These are phyloP conservation scores for Dissostichus mawsoni DNA, from an alignment of 2,113 vertebrate species.

Conservation along the genomic window DNA sequence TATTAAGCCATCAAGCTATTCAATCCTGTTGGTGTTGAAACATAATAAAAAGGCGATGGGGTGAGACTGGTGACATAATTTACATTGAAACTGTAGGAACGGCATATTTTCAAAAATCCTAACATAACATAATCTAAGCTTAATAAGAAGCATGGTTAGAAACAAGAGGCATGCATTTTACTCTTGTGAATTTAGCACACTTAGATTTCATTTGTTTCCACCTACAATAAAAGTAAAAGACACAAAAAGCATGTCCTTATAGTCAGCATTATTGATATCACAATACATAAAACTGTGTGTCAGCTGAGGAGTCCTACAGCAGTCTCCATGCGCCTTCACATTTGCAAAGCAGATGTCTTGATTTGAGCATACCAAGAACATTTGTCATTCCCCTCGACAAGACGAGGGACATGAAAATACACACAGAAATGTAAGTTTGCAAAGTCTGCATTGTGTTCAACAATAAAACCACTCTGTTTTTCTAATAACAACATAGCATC, in stretches of 20 bases:
- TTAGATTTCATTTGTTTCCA: background rate
- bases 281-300: slow-evolving; percentile 26
- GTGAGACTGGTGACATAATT: slow-evolving; percentile 11
- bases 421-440: background rate
- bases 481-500: background rate
- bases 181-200: background rate
- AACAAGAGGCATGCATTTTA: background rate
- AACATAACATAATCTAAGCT: background rate
- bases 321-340: slow-evolving; percentile 47
- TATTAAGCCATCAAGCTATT: slow-evolving; percentile 51
- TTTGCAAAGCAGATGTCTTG: slow-evolving; percentile 75
- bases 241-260: slow-evolving; percentile 25
- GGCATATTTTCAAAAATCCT: background rate
- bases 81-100: background rate
- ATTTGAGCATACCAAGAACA: slow-evolving; percentile 39
- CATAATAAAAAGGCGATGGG: background rate
- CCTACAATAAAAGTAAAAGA: background rate
- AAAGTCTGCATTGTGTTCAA: slow-evolving; percentile 27
- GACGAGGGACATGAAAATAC: slow-evolving; percentile 23
- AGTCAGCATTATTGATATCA: slow-evolving; percentile 40
- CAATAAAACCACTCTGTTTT: slow-evolving; percentile 35
- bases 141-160: background rate
- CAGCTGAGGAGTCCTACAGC: slow-evolving; percentile 16
- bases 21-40: slow-evolving; percentile 50
- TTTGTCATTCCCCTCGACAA: slow-evolving; percentile 34